phyloP scores from a whole-genome alignment of 2,797 vertebrate species.

The Hylomyscus alleni region DNA sequence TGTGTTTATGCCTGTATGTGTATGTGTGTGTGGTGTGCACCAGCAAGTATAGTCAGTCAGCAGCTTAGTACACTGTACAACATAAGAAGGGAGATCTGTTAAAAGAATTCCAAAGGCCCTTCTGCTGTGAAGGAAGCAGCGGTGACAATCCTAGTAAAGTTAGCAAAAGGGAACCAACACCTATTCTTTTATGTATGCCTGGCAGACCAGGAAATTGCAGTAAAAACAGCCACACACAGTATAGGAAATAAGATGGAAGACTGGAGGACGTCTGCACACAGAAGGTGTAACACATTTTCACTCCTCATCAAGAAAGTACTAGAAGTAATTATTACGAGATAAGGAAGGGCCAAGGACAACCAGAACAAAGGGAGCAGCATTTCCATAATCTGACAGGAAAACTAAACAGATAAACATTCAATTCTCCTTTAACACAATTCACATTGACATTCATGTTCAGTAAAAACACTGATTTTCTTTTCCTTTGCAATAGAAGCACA shows the following conservation, averaged over 20 bases:
- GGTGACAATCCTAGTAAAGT: background rate
- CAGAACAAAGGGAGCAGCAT: background rate
- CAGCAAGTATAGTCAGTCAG: conserved; percentile 16
- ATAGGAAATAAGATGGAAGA: background rate
- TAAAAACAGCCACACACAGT: background rate
- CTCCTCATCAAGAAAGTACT: background rate
- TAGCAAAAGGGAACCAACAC: background rate
- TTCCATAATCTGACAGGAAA: background rate
- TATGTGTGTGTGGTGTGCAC: background rate
- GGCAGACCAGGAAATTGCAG: conserved; percentile 18
- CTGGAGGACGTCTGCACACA: background rate
- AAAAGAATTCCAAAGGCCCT: conserved; percentile 18
- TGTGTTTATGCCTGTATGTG: background rate
- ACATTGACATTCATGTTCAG: background rate
- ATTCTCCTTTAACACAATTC: conserved; percentile 30
- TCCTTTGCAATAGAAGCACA: conserved; percentile 41
- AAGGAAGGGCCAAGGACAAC: background rate
- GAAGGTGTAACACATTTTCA: background rate
- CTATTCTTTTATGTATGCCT: background rate
- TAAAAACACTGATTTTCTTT: background rate
- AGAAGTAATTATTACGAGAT: background rate
- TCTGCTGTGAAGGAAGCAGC: background rate
- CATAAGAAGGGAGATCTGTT: background rate
- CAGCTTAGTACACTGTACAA: background rate
- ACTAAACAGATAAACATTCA: conserved; percentile 39